Evolutionary conservation across 1,140 invertebrate species (phyloP).

Genomic region (Penaeus chinensis): DNA sequence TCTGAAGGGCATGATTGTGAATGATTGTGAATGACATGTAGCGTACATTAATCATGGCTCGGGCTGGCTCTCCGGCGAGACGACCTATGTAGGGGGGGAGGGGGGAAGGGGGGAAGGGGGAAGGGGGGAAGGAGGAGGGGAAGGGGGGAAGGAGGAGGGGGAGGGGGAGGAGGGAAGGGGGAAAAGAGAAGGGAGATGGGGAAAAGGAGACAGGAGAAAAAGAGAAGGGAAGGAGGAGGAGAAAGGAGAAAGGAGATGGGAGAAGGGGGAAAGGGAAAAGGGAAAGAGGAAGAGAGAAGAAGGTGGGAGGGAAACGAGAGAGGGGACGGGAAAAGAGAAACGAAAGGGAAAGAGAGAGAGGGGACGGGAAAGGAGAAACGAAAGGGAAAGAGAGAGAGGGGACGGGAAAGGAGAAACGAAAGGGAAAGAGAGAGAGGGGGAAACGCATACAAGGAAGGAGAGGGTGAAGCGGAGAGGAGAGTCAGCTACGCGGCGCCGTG

Average conservation of each 20-base stretch:
- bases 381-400: background rate
- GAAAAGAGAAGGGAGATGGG: background rate
- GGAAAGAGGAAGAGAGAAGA: too few relatives aligned
- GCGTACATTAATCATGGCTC: constrained; percentile 7
- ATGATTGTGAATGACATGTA: constrained; percentile 27
- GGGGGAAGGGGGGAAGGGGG: background rate
- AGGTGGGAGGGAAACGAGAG: background rate
- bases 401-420: too few relatives aligned
- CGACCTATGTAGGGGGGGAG: background rate
- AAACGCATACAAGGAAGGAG: too few relatives aligned
- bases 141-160: too few relatives aligned
- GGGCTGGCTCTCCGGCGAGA: background rate
- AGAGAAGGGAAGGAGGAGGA: background rate
- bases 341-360: background rate
- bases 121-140: background rate
- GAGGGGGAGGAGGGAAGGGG: background rate
- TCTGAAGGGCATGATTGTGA: too few relatives aligned
- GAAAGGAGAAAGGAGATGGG: background rate
- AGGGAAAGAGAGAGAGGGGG: too few relatives aligned
- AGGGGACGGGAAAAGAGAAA: too few relatives aligned
- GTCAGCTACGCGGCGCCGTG: too few relatives aligned
- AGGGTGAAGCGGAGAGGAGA: too few relatives aligned
- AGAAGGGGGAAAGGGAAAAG: too few relatives aligned
- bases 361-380: too few relatives aligned
- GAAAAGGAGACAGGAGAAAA: too few relatives aligned